phyloP scores from a whole-genome alignment of 2,113 vertebrate species.

The Coptodon bakossiorum region DNA sequence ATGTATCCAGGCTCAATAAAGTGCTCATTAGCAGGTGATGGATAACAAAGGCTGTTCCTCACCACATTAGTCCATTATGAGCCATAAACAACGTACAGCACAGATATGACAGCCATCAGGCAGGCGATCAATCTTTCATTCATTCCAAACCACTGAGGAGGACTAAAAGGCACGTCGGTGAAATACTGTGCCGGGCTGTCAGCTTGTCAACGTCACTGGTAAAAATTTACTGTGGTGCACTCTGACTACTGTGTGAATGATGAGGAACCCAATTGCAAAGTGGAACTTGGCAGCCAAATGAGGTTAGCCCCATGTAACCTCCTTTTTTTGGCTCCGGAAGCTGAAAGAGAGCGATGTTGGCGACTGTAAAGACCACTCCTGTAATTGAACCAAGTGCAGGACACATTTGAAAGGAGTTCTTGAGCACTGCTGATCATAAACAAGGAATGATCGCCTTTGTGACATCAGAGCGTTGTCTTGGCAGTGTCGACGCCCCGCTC shows the following conservation, averaged over 20 bases:
- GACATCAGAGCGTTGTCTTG: not conserved
- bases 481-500: not conserved
- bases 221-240: slow-evolving; percentile 15
- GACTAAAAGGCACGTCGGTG: slow-evolving; percentile 26
- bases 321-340: not conserved
- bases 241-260: slow-evolving; percentile 43
- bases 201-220: slow-evolving; percentile 9
- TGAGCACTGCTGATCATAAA: not conserved
- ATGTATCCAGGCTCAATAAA: slow-evolving; percentile 9
- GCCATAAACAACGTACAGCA: slow-evolving; percentile 23
- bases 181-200: slow-evolving; percentile 28
- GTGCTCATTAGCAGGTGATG: slow-evolving; percentile 27
- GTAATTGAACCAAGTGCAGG: not conserved
- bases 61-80: not conserved
- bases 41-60: slow-evolving; percentile 18
- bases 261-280: slow-evolving; percentile 37
- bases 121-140: slow-evolving; percentile 15
- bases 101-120: slow-evolving; percentile 14
- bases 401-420: not conserved
- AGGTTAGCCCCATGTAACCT: not conserved
- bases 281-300: slow-evolving; percentile 26
- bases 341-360: not conserved
- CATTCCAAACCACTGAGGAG: not conserved
- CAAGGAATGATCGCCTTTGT: not conserved
- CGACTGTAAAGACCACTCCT: not conserved